A percentile compares a stretch with the other conserved stretches of the same genome.
Evolutionary conservation across 64 coral and sea anemone species (phyloP).

Genomic region (Trachythela sp.): DNA sequence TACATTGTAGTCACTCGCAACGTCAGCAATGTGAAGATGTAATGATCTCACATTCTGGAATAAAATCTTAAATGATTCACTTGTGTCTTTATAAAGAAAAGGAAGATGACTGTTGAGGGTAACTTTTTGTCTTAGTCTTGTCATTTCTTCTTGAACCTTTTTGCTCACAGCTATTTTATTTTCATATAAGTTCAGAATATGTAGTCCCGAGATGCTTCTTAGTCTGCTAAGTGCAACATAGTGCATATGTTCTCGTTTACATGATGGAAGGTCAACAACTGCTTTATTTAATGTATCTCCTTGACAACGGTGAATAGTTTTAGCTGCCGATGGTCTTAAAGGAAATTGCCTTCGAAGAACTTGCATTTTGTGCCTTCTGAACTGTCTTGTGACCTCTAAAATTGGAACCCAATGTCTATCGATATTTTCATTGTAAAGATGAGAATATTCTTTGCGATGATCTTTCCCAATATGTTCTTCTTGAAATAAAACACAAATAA

Average conservation of each 20-base stretch:
- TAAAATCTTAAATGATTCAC: background rate
- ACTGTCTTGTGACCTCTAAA: slow-evolving; percentile 40
- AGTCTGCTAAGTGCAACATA: too few species aligned
- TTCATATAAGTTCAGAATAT: slow-evolving; percentile 54
- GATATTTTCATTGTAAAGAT: slow-evolving; percentile 22
- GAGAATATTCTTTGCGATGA: slow-evolving; percentile 39
- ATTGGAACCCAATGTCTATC: slow-evolving; percentile 38
- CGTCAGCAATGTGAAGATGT: slow-evolving; percentile 9
- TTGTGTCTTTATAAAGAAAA: background rate
- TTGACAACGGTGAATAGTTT: too few species aligned
- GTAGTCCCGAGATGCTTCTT: slow-evolving; percentile 5
- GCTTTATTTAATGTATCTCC: background rate
- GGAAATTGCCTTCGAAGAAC: slow-evolving; percentile 4
- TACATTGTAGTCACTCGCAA: slow-evolving; percentile 52
- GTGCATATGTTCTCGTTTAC: background rate
- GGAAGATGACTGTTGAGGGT: background rate
- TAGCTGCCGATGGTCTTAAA: too few species aligned
- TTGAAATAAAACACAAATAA: too few species aligned
- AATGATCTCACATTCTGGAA: too few species aligned
- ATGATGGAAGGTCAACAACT: slow-evolving; percentile 45
- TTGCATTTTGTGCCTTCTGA: slow-evolving; percentile 21
- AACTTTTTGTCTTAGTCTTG: slow-evolving; percentile 34
- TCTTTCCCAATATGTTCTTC: too few species aligned
- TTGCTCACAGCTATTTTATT: slow-evolving; percentile 48
- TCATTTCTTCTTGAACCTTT: slow-evolving; percentile 50